Evolutionary conservation across 2,113 vertebrate genomes (phyloP), one percentile per base, ranked within the genome.

Genomic region (Condylura cristata): DNA sequence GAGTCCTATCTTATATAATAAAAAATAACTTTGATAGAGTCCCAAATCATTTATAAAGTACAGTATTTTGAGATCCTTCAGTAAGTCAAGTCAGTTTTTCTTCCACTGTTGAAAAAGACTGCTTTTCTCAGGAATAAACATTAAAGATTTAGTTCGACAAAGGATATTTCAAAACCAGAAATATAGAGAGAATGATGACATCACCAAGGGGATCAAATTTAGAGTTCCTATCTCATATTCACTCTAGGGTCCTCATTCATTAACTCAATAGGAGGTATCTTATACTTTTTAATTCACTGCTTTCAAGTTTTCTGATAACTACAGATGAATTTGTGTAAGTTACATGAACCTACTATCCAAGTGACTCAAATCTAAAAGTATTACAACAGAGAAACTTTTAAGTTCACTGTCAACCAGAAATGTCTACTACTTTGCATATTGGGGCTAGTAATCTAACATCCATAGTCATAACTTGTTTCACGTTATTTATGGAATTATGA

Each of bases 351-450:
- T 85, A 94, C 30, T 11, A 75, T 58, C 34, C 74, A 2, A 46
- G 65, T 89, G 32, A 88, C 30, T 56, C 5, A 20, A 37, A 11
- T 24, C 12, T 48, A 88, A 83, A 92, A 80, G 76, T 81, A 65
- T 65, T 79, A 61, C 11, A 91, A 86, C n/a, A 58, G 12, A 80
- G 34, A 78, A 93, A 86, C 5, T 41, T 81, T 86, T 46, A 91
- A 92, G 44, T 16, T 84, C 8, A 89, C 16, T 6, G 85, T 61
- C n/a, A 79, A 48, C 61, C 30, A 89, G 22, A 94, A 17, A 94
- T 68, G 63, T 68, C 92, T 8, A 72, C 30, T 70, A 22, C 11
- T 96, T 94, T 70, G 22, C 10, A 88, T 60, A 84, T 91, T 90
- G 8, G 90, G 41, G 34, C 24, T 72, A 71, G 58, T 63, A 92